Base-by-base conservation (phyloP, 2,888 invertebrate genomes). In the Homarus gammarus region DNA sequence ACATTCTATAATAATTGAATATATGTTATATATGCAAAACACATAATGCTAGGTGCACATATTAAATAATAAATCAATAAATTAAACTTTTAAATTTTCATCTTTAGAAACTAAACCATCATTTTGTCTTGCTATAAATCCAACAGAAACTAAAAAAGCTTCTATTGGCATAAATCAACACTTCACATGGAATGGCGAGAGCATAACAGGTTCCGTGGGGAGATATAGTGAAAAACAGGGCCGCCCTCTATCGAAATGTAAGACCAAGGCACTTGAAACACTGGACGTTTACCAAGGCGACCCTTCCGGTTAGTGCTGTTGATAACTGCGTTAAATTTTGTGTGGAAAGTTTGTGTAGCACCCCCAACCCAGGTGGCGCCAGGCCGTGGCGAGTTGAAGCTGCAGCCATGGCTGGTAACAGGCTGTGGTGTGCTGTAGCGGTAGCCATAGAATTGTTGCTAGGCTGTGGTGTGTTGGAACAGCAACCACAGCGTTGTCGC, bases 1-100 rank as follows among this genome's bases (percentile, higher is more conserved):
- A 90, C 90, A 90, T 86, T 90, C 90, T 90, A 90, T 90, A 87
- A 90, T 90, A 90, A 87, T 90, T 90, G 90, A 90, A 90, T 90
- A 90, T 90, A 90, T 90, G 90, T 87, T 86, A 90, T 90, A 90
- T 90, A 90, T 90, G 90, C 90, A 90, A 90, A 90, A 90, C 90
- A 90, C 90, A 87, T 90, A 90, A 87, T 90, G 83, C 86, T 90
- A 89, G 90, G 90, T 90, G 90, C 90, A 84, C 90, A 90, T 87
- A 83, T 90, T 90, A 90, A 90, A 83, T 88, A 88, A 89, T 87
- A 87, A 86, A 90, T 90, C 86, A 90, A 90, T 90, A 87, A 90
- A 90, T 87, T 90, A 90, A 90, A 82, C 86, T 90, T 90, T 90
- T 72, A 87, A 87, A 68, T 82, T 89, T 89, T 89, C 82, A 68